These are phyloP conservation scores for Steinernema feltiae DNA, from an alignment of 1,140 invertebrate genomes.

Conservation along the genomic window DNA sequence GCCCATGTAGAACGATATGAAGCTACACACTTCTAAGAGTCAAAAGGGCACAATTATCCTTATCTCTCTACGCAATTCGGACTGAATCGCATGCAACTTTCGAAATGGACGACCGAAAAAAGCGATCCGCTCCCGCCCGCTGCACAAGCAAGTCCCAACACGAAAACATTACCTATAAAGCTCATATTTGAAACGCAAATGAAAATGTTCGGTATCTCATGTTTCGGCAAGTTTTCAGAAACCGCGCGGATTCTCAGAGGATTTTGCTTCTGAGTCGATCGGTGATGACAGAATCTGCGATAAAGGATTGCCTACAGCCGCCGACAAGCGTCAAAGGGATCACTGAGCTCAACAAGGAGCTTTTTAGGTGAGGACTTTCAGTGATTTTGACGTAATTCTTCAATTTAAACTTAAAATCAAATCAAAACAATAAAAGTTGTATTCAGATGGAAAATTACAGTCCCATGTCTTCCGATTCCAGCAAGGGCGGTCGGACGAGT, in stretches of 20 bases:
- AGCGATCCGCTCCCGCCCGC: neutral
- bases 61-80: no score
- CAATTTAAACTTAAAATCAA: neutral
- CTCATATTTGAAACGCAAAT: neutral
- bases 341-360: conserved; percentile 27
- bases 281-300: neutral
- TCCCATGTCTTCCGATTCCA: neutral
- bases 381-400: conserved; percentile 7
- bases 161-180: neutral
- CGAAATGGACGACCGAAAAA: no score
- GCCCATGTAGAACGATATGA: neutral
- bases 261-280: neutral
- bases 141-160: neutral
- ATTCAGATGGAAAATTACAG: neutral
- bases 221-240: neutral
- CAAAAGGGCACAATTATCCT: no score
- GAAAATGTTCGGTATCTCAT: neutral
- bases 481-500: neutral
- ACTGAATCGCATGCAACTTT: no score
- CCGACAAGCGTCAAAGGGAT: conserved; percentile 25
- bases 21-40: neutral
- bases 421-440: neutral
- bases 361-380: conserved; percentile 14
- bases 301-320: conserved; percentile 10
- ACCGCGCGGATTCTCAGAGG: neutral